phyloP scores from a whole-genome alignment of 2,888 invertebrate species.

The Lithosia quadra region DNA sequence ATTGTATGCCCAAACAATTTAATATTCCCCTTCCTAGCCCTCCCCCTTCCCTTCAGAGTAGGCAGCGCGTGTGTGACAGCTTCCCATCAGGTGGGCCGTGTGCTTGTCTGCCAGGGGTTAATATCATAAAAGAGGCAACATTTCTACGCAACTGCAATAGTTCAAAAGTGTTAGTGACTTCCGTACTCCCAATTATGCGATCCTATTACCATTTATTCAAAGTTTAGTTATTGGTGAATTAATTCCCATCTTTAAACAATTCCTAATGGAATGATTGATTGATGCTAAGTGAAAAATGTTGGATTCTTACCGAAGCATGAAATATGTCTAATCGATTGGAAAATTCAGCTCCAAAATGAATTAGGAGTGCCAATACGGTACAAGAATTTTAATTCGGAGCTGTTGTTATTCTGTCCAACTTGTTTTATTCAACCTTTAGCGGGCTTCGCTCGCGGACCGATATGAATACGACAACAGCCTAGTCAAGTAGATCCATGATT shows the following conservation, averaged over 20 bases:
- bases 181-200: not conserved
- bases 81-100: no score
- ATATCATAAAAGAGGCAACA: no score
- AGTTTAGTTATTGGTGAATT: not conserved
- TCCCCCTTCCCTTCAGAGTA: no score
- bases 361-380: not conserved
- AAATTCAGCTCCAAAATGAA: slow-evolving; percentile 3
- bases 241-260: not conserved
- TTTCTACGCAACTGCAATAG: no score
- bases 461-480: not conserved
- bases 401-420: not conserved
- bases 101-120: no score
- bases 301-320: not conserved
- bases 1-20: no score
- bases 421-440: not conserved
- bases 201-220: not conserved
- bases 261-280: not conserved
- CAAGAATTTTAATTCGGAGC: slow-evolving; percentile 4
- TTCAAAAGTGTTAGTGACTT: no score
- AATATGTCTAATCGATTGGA: slow-evolving; percentile 11
- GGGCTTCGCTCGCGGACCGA: not conserved
- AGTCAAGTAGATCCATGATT: not conserved
- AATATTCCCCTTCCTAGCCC: no score
- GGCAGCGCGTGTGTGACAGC: no score
- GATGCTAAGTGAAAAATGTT: not conserved